A percentile compares a stretch with the other conserved stretches of the same genome.
These are phyloP conservation scores for Drosophila kanekoi DNA, from an alignment of 2,888 invertebrate genomes.

Conservation along the genomic window DNA sequence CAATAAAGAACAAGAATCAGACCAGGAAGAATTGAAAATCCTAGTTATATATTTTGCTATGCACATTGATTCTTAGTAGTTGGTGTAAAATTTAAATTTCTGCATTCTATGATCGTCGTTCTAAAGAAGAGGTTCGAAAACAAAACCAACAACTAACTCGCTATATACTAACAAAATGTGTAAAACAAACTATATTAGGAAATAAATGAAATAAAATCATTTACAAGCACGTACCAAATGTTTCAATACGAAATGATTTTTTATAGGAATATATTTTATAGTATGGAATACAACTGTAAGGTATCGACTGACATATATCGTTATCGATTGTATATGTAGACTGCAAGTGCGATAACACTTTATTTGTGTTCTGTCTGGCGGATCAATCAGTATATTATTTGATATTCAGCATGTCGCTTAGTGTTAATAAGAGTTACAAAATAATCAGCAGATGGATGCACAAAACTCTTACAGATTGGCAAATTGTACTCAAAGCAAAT, in stretches of 20 bases:
- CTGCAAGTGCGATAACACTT: neutral
- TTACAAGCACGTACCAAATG: conserved; percentile 19
- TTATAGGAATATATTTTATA: neutral
- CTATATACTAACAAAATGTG: conserved; percentile 22
- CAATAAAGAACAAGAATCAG: conserved; percentile 56
- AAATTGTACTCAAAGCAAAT: conserved; percentile 4
- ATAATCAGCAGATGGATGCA: conserved; percentile 39
- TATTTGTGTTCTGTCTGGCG: neutral
- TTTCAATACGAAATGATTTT: neutral
- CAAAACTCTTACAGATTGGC: conserved; percentile 33
- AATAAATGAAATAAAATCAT: conserved; percentile 39
- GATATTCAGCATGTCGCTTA: conserved; percentile 11
- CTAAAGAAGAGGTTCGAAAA: conserved; percentile 23
- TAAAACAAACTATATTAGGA: conserved; percentile 19
- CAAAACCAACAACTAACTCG: conserved; percentile 36
- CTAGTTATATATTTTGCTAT: too few species aligned
- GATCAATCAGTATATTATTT: conserved; percentile 5
- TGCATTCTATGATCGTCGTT: neutral
- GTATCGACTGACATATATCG: conserved; percentile 4
- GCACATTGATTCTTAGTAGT: too few species aligned
- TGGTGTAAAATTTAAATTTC: neutral
- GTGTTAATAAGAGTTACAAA: conserved; percentile 10
- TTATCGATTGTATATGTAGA: conserved; percentile 14
- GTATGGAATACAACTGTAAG: neutral
- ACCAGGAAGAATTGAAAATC: conserved; percentile 22